Conservation (phyloP, 2,888 invertebrate species). For the Phorcus lineatus region DNA sequence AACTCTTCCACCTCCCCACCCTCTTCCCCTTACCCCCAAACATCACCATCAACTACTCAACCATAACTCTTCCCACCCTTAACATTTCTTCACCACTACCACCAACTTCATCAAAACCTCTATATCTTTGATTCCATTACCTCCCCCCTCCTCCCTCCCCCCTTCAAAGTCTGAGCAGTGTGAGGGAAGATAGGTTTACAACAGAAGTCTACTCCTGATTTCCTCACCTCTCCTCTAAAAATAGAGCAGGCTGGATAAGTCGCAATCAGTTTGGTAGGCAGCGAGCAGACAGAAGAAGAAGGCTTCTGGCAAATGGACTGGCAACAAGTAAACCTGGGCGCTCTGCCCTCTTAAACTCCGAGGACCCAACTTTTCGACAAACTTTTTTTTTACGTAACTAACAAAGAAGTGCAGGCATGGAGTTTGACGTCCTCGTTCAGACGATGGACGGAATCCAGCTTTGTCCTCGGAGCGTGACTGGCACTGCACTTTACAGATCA, state of each 20-base stretch:
- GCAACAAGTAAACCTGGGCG: not conserved
- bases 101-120: no score
- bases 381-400: not conserved
- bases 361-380: conserved; percentile 3
- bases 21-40: no score
- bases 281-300: not conserved
- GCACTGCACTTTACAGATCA: not conserved
- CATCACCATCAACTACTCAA: no score
- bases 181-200: not conserved
- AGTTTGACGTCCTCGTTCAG: conserved; percentile 16
- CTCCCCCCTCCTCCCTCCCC: not conserved
- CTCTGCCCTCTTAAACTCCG: not conserved
- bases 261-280: not conserved
- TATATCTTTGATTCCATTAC: not conserved
- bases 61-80: no score
- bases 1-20: no score
- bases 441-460: conserved; percentile 20
- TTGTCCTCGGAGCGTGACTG: not conserved
- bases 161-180: not conserved
- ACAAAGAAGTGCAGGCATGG: not conserved
- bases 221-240: not conserved
- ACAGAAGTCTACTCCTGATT: not conserved
- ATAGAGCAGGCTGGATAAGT: not conserved
- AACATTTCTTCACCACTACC: no score
- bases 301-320: not conserved